Conservation (phyloP, 2,888 invertebrate species). For the Heterodera filipjevi region DNA sequence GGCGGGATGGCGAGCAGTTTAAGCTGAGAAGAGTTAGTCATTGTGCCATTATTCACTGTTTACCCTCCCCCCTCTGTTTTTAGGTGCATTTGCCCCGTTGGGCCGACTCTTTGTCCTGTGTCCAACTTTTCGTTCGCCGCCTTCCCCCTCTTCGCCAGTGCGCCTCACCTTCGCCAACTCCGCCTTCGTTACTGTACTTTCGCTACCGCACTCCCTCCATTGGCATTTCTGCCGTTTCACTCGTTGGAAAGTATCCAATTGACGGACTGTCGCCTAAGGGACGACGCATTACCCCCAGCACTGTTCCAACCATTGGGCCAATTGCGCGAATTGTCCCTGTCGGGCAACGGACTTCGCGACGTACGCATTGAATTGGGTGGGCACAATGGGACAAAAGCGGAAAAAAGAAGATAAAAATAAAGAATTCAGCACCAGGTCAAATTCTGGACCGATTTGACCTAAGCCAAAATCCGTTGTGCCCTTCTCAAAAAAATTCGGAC, state of each 20-base stretch:
- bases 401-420: too few species aligned
- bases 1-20: conserved; percentile 20
- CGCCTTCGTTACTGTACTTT: conserved; percentile 53
- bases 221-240: conserved; percentile 54
- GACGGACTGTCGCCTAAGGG: conserved; percentile 39
- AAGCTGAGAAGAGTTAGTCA: not conserved
- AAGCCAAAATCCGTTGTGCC: conserved; percentile 51
- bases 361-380: not conserved
- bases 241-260: conserved; percentile 54
- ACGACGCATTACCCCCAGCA: conserved; percentile 50
- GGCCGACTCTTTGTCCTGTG: conserved; percentile 45
- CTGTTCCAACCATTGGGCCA: conserved; percentile 48
- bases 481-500: conserved; percentile 28
- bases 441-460: conserved; percentile 53
- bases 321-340: conserved; percentile 49
- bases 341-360: conserved; percentile 48
- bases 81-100: conserved; percentile 40
- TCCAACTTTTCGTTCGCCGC: conserved; percentile 50
- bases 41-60: not conserved
- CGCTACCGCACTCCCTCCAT: conserved; percentile 44
- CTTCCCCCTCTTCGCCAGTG: conserved; percentile 57
- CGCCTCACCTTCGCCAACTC: conserved; percentile 48
- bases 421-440: too few species aligned
- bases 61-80: not conserved
- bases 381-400: too few species aligned